Percentiles rank a stretch among this genome's conserved stretches.
Evolutionary conservation across 1,140 invertebrate species (phyloP).

Genomic region (Achatina immaculata): DNA sequence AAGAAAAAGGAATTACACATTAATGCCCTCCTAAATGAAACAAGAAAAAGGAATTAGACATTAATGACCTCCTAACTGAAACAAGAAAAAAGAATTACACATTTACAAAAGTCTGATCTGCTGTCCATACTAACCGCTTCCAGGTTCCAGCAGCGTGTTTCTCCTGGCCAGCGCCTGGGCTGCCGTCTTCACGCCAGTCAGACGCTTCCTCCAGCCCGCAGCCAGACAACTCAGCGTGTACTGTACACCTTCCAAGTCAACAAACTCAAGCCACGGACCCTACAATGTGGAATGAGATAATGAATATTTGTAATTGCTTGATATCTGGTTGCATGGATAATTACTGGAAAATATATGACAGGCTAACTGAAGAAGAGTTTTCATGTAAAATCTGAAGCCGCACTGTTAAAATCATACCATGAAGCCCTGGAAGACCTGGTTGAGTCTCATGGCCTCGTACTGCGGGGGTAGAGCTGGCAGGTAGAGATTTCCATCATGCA

Average conservation of each 20-base stretch:
- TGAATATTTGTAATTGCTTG: too few species aligned
- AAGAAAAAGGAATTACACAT: too few species aligned
- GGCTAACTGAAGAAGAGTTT: too few species aligned
- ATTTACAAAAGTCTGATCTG: too few species aligned
- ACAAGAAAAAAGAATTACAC: too few species aligned
- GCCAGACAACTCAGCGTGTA: slow-evolving; percentile 50
- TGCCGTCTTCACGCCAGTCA: slow-evolving; percentile 8
- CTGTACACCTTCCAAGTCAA: slow-evolving; percentile 75
- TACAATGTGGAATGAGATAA: slow-evolving; percentile 35
- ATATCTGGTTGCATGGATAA: too few species aligned
- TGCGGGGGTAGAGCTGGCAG: slow-evolving; percentile 82
- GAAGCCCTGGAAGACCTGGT: slow-evolving; percentile 67
- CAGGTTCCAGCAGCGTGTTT: background rate
- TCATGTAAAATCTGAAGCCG: too few species aligned
- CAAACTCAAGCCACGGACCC: slow-evolving; percentile 79
- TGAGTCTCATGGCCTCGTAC: slow-evolving; percentile 63
- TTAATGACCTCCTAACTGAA: too few species aligned
- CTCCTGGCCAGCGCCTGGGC: background rate
- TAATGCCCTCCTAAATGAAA: too few species aligned
- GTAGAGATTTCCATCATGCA: slow-evolving; percentile 80
- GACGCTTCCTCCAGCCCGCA: slow-evolving; percentile 51
- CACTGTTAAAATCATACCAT: too few species aligned
- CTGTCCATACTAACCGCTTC: slow-evolving; percentile 27
- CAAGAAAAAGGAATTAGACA: too few species aligned
- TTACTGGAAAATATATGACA: too few species aligned